Evolutionary conservation across 2,888 invertebrate species (phyloP), one percentile per base, ranked within the genome.

Genomic region (Neoascia interrupta): DNA sequence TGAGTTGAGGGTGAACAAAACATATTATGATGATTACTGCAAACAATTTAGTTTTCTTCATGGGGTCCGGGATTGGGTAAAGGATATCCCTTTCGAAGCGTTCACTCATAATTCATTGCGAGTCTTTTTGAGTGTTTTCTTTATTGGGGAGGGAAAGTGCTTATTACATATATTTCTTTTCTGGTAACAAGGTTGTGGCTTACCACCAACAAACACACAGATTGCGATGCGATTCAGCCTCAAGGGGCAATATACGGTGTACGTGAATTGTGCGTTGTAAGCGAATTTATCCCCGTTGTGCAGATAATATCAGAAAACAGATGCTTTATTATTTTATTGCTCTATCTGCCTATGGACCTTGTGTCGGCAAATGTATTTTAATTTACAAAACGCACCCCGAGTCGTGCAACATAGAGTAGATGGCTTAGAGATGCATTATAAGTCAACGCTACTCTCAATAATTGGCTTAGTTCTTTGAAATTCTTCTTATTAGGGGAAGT

Each of bases 321-420:
- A 76, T 72, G 76, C 64, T 72, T 72, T 76, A 72, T 75, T 75
- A 75, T 76, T 72, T 72, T 76, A 76, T 76, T 72, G 76, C 43
- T 19, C 34, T 47, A 28, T 11, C 15, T 15, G n/a, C 37, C 6
- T 21, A 11, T 26, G 4, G 26, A 8, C 10, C 5, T n/a, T 13
- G 13, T 21, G 18, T 34, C 11, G 23, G 43, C 28, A 64, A 34
- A 74, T 51, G 43, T 54, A 63, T 70, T 56, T 58, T 56, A 75
- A 70, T 75, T 63, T 63, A 58, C 37, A 37, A 70, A 75, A 75
- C 41, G 26, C 68, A 54, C 28, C 31, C 49, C 19, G 26, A n/a
- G n/a, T n/a, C n/a, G n/a, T n/a, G n/a, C n/a, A n/a, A n/a, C n/a
- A n/a, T n/a, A n/a, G n/a, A n/a, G n/a, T n/a, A n/a, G n/a, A n/a